Conservation (phyloP, 1,140 invertebrate genomes). For the Lerema accius region DNA sequence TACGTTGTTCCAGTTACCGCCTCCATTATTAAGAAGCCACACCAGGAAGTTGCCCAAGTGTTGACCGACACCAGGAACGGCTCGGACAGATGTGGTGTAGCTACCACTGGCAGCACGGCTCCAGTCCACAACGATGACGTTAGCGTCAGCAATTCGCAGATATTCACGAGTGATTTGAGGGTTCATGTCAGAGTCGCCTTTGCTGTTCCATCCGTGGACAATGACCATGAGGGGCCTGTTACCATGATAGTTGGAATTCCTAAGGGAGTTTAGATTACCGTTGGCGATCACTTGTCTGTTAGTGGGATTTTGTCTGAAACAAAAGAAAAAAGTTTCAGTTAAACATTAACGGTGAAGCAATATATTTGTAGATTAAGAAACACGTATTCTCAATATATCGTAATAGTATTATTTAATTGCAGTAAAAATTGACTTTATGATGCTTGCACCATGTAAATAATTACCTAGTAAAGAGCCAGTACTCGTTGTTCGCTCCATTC, state of each 20-base stretch:
- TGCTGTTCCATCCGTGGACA: constrained; percentile 50
- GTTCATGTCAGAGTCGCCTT: constrained; percentile 47
- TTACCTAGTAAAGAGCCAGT: constrained; percentile 57
- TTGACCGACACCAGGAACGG: constrained; percentile 81
- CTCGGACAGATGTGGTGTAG: constrained; percentile 80
- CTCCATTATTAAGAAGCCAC: constrained; percentile 71
- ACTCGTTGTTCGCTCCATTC: constrained; percentile 56
- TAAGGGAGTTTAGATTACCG: constrained; percentile 9
- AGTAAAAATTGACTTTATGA: too few relatives aligned
- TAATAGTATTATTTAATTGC: too few relatives aligned
- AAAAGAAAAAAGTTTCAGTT: too few relatives aligned
- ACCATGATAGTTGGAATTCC: constrained; percentile 1
- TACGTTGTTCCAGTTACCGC: constrained; percentile 53
- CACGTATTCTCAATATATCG: too few relatives aligned
- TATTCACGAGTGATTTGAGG: constrained; percentile 58
- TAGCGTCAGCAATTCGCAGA: constrained; percentile 69
- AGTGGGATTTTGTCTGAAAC: constrained; percentile 34
- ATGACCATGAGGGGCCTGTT: constrained; percentile 4
- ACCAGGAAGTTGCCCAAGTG: constrained; percentile 81
- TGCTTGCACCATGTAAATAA: too few relatives aligned
- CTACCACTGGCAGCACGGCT: constrained; percentile 56
- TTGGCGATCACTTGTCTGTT: constrained; percentile 5
- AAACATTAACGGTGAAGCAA: too few relatives aligned
- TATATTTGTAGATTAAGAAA: too few relatives aligned
- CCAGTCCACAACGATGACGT: constrained; percentile 84